These are phyloP conservation scores for Atta colombica DNA, from an alignment of 1,140 invertebrate genomes.

Conservation along the genomic window DNA sequence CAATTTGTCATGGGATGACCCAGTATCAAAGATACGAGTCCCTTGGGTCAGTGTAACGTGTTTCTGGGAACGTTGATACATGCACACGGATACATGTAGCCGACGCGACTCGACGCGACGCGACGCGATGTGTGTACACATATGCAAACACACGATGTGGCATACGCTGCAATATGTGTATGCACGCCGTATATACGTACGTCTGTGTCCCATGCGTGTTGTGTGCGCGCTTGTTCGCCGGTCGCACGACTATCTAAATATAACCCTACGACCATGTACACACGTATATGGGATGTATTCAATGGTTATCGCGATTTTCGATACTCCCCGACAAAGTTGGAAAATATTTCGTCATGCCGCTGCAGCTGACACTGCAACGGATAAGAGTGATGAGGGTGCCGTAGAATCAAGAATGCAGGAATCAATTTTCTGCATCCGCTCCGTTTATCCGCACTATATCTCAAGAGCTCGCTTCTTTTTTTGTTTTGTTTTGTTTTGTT, in stretches of 20 bases:
- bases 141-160: conserved; percentile 37
- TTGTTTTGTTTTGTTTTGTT: neutral
- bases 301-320: conserved; percentile 63
- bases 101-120: neutral
- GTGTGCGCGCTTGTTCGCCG: conserved; percentile 6
- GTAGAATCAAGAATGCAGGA: conserved; percentile 56
- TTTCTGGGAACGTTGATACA: conserved; percentile 67
- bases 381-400: conserved; percentile 54
- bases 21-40: conserved; percentile 74
- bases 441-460: conserved; percentile 35
- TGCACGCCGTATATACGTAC: neutral
- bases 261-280: conserved; percentile 41
- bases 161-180: conserved; percentile 16
- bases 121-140: conserved; percentile 10
- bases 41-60: conserved; percentile 65
- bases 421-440: conserved; percentile 61
- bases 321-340: conserved; percentile 58
- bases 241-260: conserved; percentile 65
- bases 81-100: conserved; percentile 1
- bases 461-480: conserved; percentile 6
- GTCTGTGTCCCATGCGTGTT: neutral
- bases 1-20: conserved; percentile 77
- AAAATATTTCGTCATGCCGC: conserved; percentile 63
- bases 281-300: conserved; percentile 59
- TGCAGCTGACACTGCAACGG: conserved; percentile 56